Evolutionary conservation across 2,113 vertebrate genomes (phyloP), one percentile per base, ranked within the genome.

Genomic region (Camelus dromedarius): DNA sequence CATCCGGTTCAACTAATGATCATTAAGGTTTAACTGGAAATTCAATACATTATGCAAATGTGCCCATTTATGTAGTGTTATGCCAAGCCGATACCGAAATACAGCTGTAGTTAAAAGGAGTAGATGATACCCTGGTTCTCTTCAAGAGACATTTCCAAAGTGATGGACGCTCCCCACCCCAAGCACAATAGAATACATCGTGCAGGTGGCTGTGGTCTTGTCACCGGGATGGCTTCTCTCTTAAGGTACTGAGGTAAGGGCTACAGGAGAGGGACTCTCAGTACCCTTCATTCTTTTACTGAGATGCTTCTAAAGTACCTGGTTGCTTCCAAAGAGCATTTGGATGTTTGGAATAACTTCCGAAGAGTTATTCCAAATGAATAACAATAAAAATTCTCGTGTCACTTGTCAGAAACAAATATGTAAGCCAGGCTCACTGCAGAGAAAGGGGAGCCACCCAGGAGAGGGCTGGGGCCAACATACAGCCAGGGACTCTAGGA

Each of bases 1-100:
- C 83, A 81, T 91, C 90, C 54, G 62, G 54, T 85, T 96, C 96
- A 88, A 85, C 93, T 92, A 95, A 97, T 97, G 89, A 76, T 87
- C 86, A 54, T 86, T 83, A 97, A 20, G 42, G 58, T 76, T 92
- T 8, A 28, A 95, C 52, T 94, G 92, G 93, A 89, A 96, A 97
- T 96, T 94, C 94, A 96, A 87, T 76, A 88, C 80, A 92, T 96
- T 97, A 96, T 77, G 54, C 85, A 95, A 85, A 92, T 75, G 22
- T 92, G 56, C 91, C 83, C 64, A 26, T 96, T 95, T 97, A 85
- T 75, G 30, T 20, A 46, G 64, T n/a, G 64, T 46, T 30, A 8
- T 19, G 10, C 93, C 69, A 97, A 83, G 76, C 82, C 13, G 30
- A 66, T 64, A 18, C 92, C 72, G 64, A 83, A 81, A 69, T 79